Base-by-base conservation (phyloP, 1,140 invertebrate species). In the Gonioctena quinquepunctata region DNA sequence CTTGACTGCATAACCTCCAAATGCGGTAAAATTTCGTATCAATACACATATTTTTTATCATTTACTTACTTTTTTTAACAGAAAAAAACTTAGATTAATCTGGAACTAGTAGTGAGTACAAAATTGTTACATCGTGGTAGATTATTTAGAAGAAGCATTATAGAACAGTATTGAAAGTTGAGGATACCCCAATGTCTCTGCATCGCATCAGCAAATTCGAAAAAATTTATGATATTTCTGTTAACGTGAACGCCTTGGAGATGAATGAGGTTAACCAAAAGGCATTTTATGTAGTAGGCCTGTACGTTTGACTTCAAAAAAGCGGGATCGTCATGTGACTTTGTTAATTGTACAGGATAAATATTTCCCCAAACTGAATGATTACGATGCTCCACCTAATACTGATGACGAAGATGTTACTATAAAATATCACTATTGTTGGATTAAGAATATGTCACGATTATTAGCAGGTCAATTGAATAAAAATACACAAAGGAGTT, bases 361-460 rank as follows among this genome's bases (percentile, higher is more conserved):
- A 11, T 79, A 77, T 68, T 26, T 42, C 42, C 52, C 52, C 2
- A 33, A 60, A 48, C 6, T 65, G 33, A 48, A 42, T 65, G 65
- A 66, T 22, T 48, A 64, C 8, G 72, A 74, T 26, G 66, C 75
- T 16, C 48, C 64, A 25, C 60, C 21, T 4, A n/a, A n/a, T n/a
- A n/a, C n/a, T n/a, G 42, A 49, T 42, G 27, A 50, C 22, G 42
- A 19, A 42, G 56, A 71, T 26, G 22, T n/a, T n/a, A 26, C 48
- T 18, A 60, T 57, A n/a, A 76, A 70, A 56, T 67, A 73, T 26
- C 79, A 81, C 73, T 81, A 70, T 71, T 71, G 69, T 64, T 77
- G 72, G 60, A 82, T 81, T 19, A 79, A 76, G 71, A 73, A 80
- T 61, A 70, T 80, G 22, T 69, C 66, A 1, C 49, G 76, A 62